Percentiles rank a stretch among this genome's conserved stretches.
Conservation (phyloP, 2,113 vertebrate species). For the Macheiramphus alcinus region DNA sequence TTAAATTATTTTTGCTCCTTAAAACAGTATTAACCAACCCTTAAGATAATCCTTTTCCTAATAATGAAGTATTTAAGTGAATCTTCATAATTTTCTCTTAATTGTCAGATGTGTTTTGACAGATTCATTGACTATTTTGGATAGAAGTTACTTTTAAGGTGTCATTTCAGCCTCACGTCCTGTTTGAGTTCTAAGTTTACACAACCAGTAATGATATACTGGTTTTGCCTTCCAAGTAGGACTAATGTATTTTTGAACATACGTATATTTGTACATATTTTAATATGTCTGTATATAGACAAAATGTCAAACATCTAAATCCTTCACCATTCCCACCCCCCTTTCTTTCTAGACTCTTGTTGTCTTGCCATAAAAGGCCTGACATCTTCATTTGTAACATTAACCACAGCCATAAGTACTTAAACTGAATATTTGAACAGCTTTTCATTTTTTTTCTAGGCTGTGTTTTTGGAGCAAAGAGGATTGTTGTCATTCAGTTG, state of each 20-base stretch:
- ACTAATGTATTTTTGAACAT: neutral
- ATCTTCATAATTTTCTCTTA: neutral
- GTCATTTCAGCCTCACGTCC: neutral
- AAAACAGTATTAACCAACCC: neutral
- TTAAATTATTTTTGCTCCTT: neutral
- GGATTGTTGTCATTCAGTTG: neutral
- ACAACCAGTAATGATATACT: neutral
- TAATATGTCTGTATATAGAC: neutral
- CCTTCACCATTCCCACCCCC: neutral
- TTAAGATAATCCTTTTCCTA: neutral
- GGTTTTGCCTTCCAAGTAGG: neutral
- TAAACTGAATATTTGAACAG: neutral
- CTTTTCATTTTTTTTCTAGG: neutral
- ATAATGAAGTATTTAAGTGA: neutral
- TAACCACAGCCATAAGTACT: neutral
- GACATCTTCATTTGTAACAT: neutral
- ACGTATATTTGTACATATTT: neutral
- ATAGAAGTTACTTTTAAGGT: neutral
- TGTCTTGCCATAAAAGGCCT: neutral
- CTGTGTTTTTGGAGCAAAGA: neutral
- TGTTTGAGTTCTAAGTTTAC: neutral
- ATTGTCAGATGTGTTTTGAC: neutral
- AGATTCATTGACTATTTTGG: neutral
- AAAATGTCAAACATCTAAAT: neutral
- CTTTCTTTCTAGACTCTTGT: neutral